Evolutionary conservation across 2,888 invertebrate species (phyloP), one percentile per base, ranked within the genome.

Genomic region (Tenthredo scrophulariae): DNA sequence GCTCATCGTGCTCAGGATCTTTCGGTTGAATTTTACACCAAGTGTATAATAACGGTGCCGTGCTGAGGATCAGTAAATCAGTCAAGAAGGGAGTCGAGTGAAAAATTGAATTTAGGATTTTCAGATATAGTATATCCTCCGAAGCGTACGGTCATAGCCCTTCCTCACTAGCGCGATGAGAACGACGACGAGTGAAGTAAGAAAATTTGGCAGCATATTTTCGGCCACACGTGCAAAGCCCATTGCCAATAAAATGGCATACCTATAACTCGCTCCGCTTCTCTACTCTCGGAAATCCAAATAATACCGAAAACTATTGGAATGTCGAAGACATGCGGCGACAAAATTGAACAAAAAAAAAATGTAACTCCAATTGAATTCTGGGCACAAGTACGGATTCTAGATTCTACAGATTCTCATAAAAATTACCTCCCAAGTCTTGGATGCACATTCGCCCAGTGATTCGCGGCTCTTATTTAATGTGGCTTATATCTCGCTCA

Each of bases 81-180:
- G 62, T 80, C 80, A 62, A 62, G 37, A 37, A 62, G 62, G n/a
- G 62, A 80, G 22, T 43, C 40, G 33, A 40, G 80, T 80, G 80
- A 80, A 80, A 80, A 80, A 80, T 80, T 80, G 62, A 80, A 80
- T 58, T 13, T 62, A 7, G 80, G 62, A 62, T 80, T 80, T 62
- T 62, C 72, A 9, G 22, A 43, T 13, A 18, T 26, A 43, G 40
- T n/a, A 74, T 72, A 40, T 37, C 37, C 33, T 62, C 6, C 26
- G 26, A 65, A 7, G 3, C 65, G 13, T 7, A 46, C 65, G 65
- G 65, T 13, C 65, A 26, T 26, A 26, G 33, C 22, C 33, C 67
- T 67, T 18, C 33, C 13, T 18, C 4, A 18, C 33, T 10, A 67
- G 4, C 29, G 5, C 67, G 5, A 5, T 26, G 33, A 67, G 26